Evolutionary conservation across 2,888 invertebrate genomes (phyloP).

Genomic region (Oegoconia quadripuncta): DNA sequence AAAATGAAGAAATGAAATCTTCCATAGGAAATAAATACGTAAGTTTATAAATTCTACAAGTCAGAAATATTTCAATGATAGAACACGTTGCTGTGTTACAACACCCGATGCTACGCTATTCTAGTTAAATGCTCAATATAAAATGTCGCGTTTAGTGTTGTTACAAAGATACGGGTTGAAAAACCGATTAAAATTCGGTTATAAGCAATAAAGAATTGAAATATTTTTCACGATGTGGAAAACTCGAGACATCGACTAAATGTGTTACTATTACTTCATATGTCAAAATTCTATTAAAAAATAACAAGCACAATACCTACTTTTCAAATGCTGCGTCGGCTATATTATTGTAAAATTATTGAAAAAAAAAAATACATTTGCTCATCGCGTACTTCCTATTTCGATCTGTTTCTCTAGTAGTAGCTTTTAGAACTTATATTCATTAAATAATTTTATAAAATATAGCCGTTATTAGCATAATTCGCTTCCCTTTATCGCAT

Average conservation of each 20-base stretch:
- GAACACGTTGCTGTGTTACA: conserved; percentile 23
- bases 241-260: conserved; percentile 75
- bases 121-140: conserved; percentile 64
- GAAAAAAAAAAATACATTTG: conserved; percentile 52
- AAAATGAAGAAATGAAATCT: conserved; percentile 66
- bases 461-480: conserved; percentile 41
- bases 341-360: conserved; percentile 63
- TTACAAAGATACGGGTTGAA: conserved; percentile 29
- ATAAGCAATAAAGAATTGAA: conserved; percentile 43
- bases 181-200: conserved; percentile 15
- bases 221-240: conserved; percentile 52
- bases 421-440: conserved; percentile 51
- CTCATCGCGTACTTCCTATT: conserved; percentile 74
- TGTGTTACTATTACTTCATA: conserved; percentile 72
- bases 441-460: conserved; percentile 57
- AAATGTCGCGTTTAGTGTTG: conserved; percentile 43
- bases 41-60: conserved; percentile 56
- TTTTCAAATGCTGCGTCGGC: conserved; percentile 47
- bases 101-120: conserved; percentile 30
- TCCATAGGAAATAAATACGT: conserved; percentile 74
- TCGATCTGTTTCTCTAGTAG: conserved; percentile 66
- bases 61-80: conserved; percentile 53
- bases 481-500: conserved; percentile 37
- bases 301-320: conserved; percentile 47
- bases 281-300: conserved; percentile 47